phyloP scores from a whole-genome alignment of 2,113 vertebrate species.

The Embiotoca jacksoni region DNA sequence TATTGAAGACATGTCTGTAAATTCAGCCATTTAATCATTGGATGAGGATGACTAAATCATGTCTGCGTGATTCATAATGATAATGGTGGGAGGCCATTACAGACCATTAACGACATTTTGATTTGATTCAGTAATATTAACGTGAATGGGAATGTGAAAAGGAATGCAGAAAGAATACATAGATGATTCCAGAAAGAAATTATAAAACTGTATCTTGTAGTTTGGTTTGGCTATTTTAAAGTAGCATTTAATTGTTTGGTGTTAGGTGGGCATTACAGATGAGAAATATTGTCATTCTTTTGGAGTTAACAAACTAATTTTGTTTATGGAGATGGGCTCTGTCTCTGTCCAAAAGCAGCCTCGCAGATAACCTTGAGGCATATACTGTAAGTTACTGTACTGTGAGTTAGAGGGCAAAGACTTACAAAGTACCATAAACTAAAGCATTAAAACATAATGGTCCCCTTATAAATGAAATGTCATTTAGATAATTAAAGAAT shows the following conservation, averaged over 20 bases:
- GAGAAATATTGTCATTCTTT: too few species aligned
- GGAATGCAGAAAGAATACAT: background rate
- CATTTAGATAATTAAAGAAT: too few species aligned
- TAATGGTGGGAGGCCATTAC: conserved; percentile 5
- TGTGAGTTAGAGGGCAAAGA: background rate
- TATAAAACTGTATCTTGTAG: background rate
- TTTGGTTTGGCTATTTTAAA: background rate
- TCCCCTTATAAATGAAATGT: too few species aligned
- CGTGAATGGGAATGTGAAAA: background rate
- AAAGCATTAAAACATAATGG: too few species aligned
- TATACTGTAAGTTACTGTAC: too few species aligned
- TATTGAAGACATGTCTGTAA: conserved; percentile 12
- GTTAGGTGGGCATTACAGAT: background rate
- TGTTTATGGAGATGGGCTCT: background rate
- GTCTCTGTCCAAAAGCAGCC: background rate
- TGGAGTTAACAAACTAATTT: background rate
- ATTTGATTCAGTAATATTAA: background rate
- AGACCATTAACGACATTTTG: conserved; percentile 9
- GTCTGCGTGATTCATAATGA: background rate
- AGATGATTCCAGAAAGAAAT: background rate
- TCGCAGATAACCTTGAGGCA: background rate
- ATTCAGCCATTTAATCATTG: conserved; percentile 31
- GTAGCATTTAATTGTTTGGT: background rate
- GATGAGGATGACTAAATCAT: conserved; percentile 8
- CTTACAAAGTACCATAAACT: background rate